These are phyloP conservation scores for Anarrhichthys ocellatus DNA, from an alignment of 2,113 vertebrate species.

Conservation along the genomic window DNA sequence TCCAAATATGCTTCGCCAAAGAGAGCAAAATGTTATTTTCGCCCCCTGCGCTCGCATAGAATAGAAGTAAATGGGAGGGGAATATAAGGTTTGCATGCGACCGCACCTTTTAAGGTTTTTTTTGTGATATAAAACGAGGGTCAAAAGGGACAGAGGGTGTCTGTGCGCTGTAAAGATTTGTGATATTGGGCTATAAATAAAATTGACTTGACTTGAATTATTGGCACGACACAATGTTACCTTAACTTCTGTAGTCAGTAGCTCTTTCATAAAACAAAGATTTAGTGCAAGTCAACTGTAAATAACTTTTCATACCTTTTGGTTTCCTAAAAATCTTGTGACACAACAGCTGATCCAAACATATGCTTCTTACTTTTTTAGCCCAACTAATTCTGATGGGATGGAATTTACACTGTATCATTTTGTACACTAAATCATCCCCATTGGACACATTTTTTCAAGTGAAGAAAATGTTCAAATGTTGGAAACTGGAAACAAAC, in stretches of 20 bases:
- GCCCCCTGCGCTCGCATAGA: too few relatives aligned
- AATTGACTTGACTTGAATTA: not conserved
- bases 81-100: too few relatives aligned
- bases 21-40: too few relatives aligned
- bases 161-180: not conserved
- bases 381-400: not conserved
- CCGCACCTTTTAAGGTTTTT: too few relatives aligned
- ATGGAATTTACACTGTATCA: not conserved
- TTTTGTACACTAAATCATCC: not conserved
- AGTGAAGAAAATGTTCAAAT: not conserved
- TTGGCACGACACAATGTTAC: not conserved
- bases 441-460: not conserved
- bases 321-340: not conserved
- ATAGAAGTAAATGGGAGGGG: too few relatives aligned
- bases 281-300: not conserved
- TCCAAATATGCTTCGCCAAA: too few relatives aligned
- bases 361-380: not conserved
- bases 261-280: conserved; percentile 1
- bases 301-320: not conserved
- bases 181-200: not conserved
- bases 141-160: too few relatives aligned
- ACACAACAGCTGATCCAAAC: not conserved
- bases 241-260: conserved; percentile 29
- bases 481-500: not conserved
- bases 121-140: too few relatives aligned